Base-by-base conservation (phyloP, 2,888 invertebrate genomes). In the Rhimphoctona megacephalus region DNA sequence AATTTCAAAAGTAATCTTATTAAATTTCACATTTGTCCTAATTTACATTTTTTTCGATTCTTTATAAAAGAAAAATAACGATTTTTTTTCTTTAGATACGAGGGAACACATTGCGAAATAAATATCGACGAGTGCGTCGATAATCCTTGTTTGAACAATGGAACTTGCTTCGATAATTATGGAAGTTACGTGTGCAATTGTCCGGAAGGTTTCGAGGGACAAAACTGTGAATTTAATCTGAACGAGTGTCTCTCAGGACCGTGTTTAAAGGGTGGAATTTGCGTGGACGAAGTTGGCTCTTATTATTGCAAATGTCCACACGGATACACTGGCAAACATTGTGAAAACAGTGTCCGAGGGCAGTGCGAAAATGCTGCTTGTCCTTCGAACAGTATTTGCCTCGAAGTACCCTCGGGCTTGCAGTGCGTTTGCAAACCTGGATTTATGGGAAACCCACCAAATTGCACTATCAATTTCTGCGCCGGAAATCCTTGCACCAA, bases 171-270 rank as follows among this genome's bases (percentile, higher is more conserved):
- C 94, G 97, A 98, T 94, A 97, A 96, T 81, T 98, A 98, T 94
- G 98, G 98, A 19, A 95, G 96, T 76, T 98, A 96, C 92, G 95
- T 96, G 89, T 98, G 98, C 93, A 96, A 97, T 90, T 98, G 98
- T 94, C 95, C 95, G 80, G 95, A 96, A 17, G 97, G 97, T n/a
- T 98, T 96, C 95, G 97, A 96, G 81, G 98, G 98, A 39, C 96
- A 96, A 85, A 96, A 97, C 88, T 98, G 98, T 93, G 97, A 97
- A 91, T 95, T 95, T 92, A 95, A 95, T 90, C 91, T 95, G 11
- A 95, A 95, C 88, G 97, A 96, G 89, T 96, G 96, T 88, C 92
- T 94, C 36, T 95, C 96, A 0, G 94, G 94, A 83, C 96, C 97
- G 0, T 97, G 97, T 90, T 92, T 93, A 72, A 96, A 96, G 91